Conservation (phyloP, 2,113 vertebrate genomes). For the Geococcyx californianus region DNA sequence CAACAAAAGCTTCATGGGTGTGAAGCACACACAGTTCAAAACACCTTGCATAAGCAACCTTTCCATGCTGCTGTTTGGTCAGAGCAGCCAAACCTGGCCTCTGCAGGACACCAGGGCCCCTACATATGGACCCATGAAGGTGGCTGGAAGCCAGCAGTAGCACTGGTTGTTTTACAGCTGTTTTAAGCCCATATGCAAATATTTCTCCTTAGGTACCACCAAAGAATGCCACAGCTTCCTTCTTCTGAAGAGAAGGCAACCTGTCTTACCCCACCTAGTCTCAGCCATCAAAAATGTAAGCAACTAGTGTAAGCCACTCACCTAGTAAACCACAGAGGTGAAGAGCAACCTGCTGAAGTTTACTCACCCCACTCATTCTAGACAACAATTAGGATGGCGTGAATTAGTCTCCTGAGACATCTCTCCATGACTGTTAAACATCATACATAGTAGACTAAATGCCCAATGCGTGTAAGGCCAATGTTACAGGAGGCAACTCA, state of each 20-base stretch:
- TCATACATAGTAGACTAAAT: not conserved
- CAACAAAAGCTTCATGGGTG: not conserved
- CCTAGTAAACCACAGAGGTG: not conserved
- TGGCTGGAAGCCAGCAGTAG: not conserved
- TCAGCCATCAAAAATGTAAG: not conserved
- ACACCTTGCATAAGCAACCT: not conserved
- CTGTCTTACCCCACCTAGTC: not conserved
- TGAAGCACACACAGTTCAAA: not conserved
- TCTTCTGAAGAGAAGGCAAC: not conserved
- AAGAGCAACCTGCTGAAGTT: not conserved
- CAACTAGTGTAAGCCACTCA: not conserved
- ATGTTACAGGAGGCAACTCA: not conserved
- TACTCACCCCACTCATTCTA: not conserved
- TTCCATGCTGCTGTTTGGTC: not conserved
- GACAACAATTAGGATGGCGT: not conserved
- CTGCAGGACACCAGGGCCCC: not conserved
- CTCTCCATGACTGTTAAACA: not conserved
- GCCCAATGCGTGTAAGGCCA: accelerated
- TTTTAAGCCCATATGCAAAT: not conserved
- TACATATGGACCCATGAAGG: not conserved
- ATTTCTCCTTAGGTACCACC: not conserved
- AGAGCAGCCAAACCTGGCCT: not conserved
- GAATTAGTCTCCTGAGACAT: not conserved
- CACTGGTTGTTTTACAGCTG: not conserved
- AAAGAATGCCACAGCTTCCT: not conserved